Conservation (phyloP, 2,113 vertebrate genomes). For the Microtus richardsoni region DNA sequence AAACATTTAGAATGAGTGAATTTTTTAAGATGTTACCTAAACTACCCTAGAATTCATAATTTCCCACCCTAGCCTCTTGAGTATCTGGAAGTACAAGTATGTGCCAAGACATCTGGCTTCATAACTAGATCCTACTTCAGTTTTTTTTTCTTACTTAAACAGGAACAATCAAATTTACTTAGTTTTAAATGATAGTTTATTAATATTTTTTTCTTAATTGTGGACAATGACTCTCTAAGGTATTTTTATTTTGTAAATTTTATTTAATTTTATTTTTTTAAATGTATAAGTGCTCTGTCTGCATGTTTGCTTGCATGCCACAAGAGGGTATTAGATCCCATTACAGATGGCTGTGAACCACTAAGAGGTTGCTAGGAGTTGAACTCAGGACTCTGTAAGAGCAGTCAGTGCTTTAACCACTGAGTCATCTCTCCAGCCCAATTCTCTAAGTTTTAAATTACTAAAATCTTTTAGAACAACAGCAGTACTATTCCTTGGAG, state of each 20-base stretch:
- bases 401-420: no score
- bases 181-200: conserved; percentile 43
- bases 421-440: neutral
- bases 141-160: conserved; percentile 53
- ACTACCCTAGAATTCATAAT: neutral
- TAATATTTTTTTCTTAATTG: conserved; percentile 49
- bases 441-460: conserved; percentile 41
- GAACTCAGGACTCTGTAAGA: no score
- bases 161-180: conserved; percentile 26
- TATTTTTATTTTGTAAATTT: neutral
- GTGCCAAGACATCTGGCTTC: neutral
- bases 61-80: neutral
- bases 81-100: neutral
- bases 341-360: no score
- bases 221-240: conserved; percentile 21
- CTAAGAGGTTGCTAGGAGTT: no score
- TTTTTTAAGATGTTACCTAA: neutral
- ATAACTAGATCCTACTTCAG: neutral
- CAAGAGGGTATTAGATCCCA: neutral
- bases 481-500: neutral
- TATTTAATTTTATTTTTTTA: no score
- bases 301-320: neutral
- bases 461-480: conserved; percentile 47
- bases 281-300: no score
- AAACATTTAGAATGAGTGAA: neutral